Evolutionary conservation across 2,797 vertebrate genomes (phyloP), one percentile per base, ranked within the genome.

Genomic region (Pelobates cultripes): DNA sequence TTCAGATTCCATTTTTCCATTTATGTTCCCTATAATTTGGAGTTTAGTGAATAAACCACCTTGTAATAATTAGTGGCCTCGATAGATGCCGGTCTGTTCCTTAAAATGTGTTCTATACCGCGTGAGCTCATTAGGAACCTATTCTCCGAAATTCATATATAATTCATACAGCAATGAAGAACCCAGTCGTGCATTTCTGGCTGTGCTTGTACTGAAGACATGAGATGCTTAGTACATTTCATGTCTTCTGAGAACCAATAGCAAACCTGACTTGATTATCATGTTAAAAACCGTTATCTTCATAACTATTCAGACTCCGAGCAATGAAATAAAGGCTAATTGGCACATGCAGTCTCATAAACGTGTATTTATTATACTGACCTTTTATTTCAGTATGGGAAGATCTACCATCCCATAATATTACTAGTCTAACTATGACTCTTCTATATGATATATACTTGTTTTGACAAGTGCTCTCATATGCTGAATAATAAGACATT

Each of bases 271-370:
- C 55, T 64, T n/a, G 45, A 42, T 55, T 44, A 83, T 79, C 43
- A 79, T 41, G 51, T 42, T 47, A 69, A 64, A 70, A 79, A 40
- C 7, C 42, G 12, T 64, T 71, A 43, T 60, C 63, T 69, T 64
- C 61, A 73, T 78, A 73, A 69, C 75, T 78, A 73, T 78, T 83
- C 81, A 70, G 12, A 75, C 72, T 83, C 44, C 70, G 14, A 79
- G 81, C 76, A 79, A 64, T 75, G 72, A 79, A 79, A 75, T 83
- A 83, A 79, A 83, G 81, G 81, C 77, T 83, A 83, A 79, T 83
- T 79, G 81, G 81, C 71, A 70, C 70, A 69, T 79, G 61, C 66
- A 75, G 77, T 75, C 66, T 75, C 66, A 79, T 83, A 83, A 83
- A 79, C 44, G 70, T 83, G 72, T 83, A 83, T 83, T 79, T 83